These are phyloP conservation scores for Poeciliopsis retropinna DNA, from an alignment of 2,113 vertebrate species.

Conservation along the genomic window DNA sequence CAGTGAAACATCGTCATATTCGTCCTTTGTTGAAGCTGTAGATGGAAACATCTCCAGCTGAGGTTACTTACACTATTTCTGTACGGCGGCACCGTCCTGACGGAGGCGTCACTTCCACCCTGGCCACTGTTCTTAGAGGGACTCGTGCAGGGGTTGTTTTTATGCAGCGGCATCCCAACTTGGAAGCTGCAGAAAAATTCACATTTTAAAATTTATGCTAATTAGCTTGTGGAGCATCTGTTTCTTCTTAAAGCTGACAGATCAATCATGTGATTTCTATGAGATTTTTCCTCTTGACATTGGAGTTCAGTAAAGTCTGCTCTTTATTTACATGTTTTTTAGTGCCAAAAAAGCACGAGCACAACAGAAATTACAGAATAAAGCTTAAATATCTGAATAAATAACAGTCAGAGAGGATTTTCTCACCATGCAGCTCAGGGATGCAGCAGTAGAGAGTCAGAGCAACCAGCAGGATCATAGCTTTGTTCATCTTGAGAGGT, in stretches of 20 bases:
- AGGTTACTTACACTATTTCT: conserved; percentile 44
- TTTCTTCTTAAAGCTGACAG: no score
- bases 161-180: neutral
- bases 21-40: no score
- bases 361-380: neutral
- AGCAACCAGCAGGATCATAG: conserved; percentile 22
- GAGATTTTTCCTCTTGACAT: neutral
- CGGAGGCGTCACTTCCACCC: conserved; percentile 19
- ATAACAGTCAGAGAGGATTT: neutral
- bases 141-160: accelerated
- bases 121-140: accelerated
- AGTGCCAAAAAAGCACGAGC: neutral
- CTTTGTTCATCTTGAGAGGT: conserved; percentile 21
- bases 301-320: neutral
- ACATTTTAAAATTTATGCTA: neutral
- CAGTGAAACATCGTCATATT: no score
- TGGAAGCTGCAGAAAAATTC: conserved; percentile 5
- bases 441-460: conserved; percentile 48
- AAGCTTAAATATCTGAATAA: no score
- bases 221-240: no score
- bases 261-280: neutral
- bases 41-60: neutral
- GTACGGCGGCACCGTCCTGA: conserved; percentile 36
- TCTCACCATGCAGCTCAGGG: conserved; percentile 26
- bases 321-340: neutral